Base-by-base conservation (phyloP, 2,888 invertebrate genomes). In the Ecliptopera silaceata region DNA sequence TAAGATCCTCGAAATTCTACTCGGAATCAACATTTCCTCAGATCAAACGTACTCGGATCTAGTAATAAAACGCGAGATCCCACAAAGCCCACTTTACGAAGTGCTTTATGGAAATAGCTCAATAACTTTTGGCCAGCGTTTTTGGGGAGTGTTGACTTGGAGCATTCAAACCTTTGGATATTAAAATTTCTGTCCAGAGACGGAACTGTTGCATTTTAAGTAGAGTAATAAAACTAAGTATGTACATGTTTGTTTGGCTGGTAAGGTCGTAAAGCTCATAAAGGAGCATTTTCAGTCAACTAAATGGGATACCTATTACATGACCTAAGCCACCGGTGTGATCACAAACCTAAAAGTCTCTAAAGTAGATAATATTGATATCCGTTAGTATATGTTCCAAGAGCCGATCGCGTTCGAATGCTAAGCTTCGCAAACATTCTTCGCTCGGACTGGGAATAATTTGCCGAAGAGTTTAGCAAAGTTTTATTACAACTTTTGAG, bases 91-190 rank as follows among this genome's bases (percentile, higher is more conserved):
- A 48, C 58, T 55, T 53, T 57, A 43, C 48, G 43, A 36, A 56
- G 50, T 59, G 50, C 58, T 59, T 59, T 61, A 59, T 61, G 59
- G 59, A 61, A 61, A 61, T 64, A 54, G 55, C 49, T 59, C 59
- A 55, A 61, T 61, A 64, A 64, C 61, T 64, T 61, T 63, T 49
- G 47, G 55, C 58, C 46, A 43, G 45, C 52, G 57, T 50, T 58
- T 36, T 58, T 63, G 39, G 56, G 22, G 31, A 46, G 45, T 34
- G 18, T 22, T 26, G 22, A 2, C 44, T 58, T 38, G 26, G 53
- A 59, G 49, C 5, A 29, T 49, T 41, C 31, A n/a, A n/a, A 45
- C 10, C 13, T n/a, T 18, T 6, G 29, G 44, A 48, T n/a, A 18
- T 11, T 6, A 0, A 20, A 34, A 10, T 4, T 10, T 36, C 34